Evolutionary conservation across 2,113 vertebrate genomes (phyloP).

Genomic region (Nasalis larvatus): DNA sequence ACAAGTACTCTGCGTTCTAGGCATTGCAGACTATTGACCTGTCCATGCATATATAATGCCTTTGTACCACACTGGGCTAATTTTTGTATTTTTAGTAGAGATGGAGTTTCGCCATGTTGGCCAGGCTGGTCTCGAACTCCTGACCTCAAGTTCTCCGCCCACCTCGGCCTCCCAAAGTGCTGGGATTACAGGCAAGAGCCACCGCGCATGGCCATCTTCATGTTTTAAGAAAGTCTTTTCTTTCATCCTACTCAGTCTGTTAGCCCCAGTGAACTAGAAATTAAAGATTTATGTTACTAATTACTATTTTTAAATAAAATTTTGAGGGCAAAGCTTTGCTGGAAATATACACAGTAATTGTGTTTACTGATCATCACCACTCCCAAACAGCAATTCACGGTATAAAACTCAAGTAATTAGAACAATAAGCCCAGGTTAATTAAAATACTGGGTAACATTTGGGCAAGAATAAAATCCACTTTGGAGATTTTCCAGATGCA

Average conservation of each 20-base stretch:
- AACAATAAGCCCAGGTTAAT: conserved; percentile 80
- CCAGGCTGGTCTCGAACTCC: too few species aligned
- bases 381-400: conserved; percentile 33
- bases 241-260: background rate
- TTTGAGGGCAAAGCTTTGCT: conserved; percentile 65
- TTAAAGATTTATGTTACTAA: conserved; percentile 75
- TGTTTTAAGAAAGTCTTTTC: background rate
- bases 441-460: conserved; percentile 74
- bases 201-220: background rate
- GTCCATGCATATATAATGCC: too few species aligned
- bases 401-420: conserved; percentile 75
- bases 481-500: conserved; percentile 62
- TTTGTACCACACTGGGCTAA: background rate
- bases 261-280: conserved; percentile 62
- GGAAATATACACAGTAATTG: conserved; percentile 64
- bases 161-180: too few species aligned
- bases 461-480: conserved; percentile 68
- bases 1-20: background rate
- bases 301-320: conserved; percentile 78
- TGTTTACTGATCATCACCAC: conserved; percentile 61
- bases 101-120: too few species aligned
- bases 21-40: background rate
- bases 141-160: too few species aligned
- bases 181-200: too few species aligned
- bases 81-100: too few species aligned